Base-by-base conservation (phyloP, 2,113 vertebrate species). In the Cyanoderma ruficeps region DNA sequence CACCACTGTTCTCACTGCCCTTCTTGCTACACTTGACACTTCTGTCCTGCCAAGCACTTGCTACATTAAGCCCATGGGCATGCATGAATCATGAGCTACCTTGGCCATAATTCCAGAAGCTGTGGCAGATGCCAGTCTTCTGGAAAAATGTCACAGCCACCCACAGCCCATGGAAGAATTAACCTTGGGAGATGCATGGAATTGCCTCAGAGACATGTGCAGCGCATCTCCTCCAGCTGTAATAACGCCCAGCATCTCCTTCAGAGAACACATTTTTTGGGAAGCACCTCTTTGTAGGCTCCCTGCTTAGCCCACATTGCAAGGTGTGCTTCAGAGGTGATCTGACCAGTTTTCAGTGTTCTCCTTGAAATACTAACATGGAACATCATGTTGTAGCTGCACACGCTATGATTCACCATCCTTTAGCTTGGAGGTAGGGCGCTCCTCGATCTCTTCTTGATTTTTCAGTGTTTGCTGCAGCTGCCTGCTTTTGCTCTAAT, bases 51-150 rank as follows among this genome's bases (percentile, higher is more conserved):
- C 79, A 64, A 49, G 47, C 41, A n/a, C 49, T 89, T 60, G n/a
- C 56, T 87, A 9, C 77, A 21, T 75, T 41, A 60, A 89, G 65
- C 60, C 87, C 42, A 42, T 47, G 76, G 83, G 72, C 80, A 91
- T 13, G n/a, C 52, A 71, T 78, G 94, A 92, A 90, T 94, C 95
- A 81, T 71, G 77, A 93, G 56, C 80, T 84, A 87, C 93, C 76
- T 92, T 83, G 94, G 96, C 86, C 87, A 23, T 79, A 75, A 93
- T 87, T 91, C 93, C 85, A 61, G 41, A 69, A 96, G 33, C 68
- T 79, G 77, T 94, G 93, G 89, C 91, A 93, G 83, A 90, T 89
- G 80, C 70, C 78, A 78, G 47, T 93, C 86, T 92, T 90, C 91
- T 94, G 91, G 72, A 94, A 86, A 92, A 90, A 60, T 68, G 69